These are phyloP conservation scores for Amyelois transitella DNA, from an alignment of 1,140 invertebrate genomes.

Conservation along the genomic window DNA sequence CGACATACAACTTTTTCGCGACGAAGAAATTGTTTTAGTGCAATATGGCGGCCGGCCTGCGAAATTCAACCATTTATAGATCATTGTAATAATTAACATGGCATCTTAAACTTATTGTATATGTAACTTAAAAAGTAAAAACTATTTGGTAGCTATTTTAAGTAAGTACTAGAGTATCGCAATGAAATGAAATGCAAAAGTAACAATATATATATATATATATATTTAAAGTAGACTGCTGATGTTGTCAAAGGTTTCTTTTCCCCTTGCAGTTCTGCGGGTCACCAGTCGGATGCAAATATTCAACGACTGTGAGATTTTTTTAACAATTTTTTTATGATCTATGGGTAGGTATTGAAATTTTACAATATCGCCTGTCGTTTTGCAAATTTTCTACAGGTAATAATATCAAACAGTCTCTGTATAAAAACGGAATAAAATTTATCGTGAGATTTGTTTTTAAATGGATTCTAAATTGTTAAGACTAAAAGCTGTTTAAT, in stretches of 20 bases:
- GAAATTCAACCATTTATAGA: conserved; percentile 26
- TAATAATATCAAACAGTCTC: no score
- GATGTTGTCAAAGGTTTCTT: conserved; percentile 26
- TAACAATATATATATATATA: conserved; percentile 36
- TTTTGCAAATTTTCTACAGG: no score
- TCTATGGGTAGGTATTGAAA: not conserved
- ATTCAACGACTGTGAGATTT: conserved; percentile 4
- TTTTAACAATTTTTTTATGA: not conserved
- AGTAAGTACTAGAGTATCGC: conserved; percentile 59
- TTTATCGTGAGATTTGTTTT: no score
- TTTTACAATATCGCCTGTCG: not conserved
- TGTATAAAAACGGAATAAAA: no score
- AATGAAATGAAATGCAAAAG: conserved; percentile 39
- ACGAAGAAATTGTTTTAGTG: conserved; percentile 13
- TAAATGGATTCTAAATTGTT: no score
- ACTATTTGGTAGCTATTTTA: conserved; percentile 69
- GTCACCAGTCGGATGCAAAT: conserved; percentile 32
- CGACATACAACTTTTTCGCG: not conserved
- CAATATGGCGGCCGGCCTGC: conserved; percentile 27
- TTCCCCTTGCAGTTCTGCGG: conserved; percentile 27
- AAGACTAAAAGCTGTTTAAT: not conserved
- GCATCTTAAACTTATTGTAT: conserved; percentile 65
- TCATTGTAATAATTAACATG: conserved; percentile 51
- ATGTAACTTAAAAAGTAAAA: conserved; percentile 61
- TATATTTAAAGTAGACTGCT: conserved; percentile 41